Evolutionary conservation across 2,888 invertebrate species (phyloP).

Genomic region (Alsophila aescularia): DNA sequence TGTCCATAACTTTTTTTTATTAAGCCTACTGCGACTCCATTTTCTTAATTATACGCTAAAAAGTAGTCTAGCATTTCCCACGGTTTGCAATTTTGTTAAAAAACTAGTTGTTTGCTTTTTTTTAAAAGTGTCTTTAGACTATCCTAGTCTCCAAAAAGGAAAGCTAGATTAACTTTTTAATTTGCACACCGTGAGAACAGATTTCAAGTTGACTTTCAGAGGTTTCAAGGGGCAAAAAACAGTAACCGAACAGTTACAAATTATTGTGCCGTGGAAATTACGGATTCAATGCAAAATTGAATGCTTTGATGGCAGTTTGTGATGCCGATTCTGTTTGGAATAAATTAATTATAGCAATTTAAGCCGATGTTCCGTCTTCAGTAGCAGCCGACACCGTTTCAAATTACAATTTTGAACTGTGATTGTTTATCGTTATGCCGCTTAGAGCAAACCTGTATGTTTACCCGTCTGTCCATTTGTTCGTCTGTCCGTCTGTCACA

Average conservation of each 20-base stretch:
- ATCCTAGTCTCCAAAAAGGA: slow-evolving; percentile 62
- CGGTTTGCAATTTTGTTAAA: slow-evolving; percentile 10
- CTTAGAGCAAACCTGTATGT: slow-evolving; percentile 36
- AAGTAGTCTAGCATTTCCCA: slow-evolving; percentile 24
- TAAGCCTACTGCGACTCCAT: too few species aligned
- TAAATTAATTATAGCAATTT: slow-evolving; percentile 81
- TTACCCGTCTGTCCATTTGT: slow-evolving; percentile 4
- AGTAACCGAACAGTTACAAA: slow-evolving; percentile 78
- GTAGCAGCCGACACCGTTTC: slow-evolving; percentile 63
- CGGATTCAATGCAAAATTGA: slow-evolving; percentile 80
- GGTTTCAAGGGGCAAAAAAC: slow-evolving; percentile 54
- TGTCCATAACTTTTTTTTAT: too few species aligned
- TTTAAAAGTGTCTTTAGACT: slow-evolving; percentile 37
- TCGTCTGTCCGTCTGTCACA: too few species aligned
- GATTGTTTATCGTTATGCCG: slow-evolving; percentile 54
- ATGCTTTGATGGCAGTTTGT: slow-evolving; percentile 72
- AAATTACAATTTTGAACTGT: slow-evolving; percentile 73
- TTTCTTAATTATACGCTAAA: neutral
- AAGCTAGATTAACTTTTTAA: slow-evolving; percentile 67
- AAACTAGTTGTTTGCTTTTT: neutral
- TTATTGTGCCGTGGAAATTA: slow-evolving; percentile 82
- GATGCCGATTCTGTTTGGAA: slow-evolving; percentile 76
- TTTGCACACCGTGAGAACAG: slow-evolving; percentile 76
- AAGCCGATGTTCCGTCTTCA: slow-evolving; percentile 72
- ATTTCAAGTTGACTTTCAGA: slow-evolving; percentile 49